These are phyloP conservation scores for Cettia cetti DNA, from an alignment of 2,113 vertebrate species.

Conservation along the genomic window DNA sequence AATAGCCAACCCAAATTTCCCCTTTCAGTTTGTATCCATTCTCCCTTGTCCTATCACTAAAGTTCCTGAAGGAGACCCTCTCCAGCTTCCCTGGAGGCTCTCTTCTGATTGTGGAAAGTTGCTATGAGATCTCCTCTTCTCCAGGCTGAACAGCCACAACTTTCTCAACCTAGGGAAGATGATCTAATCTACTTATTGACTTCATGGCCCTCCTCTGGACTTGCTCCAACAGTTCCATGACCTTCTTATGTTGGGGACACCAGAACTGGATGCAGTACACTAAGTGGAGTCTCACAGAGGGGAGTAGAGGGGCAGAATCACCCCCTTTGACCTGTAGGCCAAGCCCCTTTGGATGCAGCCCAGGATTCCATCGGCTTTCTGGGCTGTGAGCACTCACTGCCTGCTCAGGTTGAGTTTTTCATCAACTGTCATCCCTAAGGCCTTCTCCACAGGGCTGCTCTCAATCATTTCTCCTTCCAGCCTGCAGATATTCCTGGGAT, in stretches of 20 bases:
- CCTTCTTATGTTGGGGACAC: background rate
- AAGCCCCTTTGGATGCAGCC: background rate
- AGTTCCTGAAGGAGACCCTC: background rate
- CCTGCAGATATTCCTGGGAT: background rate
- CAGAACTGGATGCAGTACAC: too few relatives aligned
- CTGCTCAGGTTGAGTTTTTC: fast-evolving
- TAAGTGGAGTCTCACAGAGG: background rate
- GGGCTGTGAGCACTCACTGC: fast-evolving
- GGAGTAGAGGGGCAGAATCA: background rate
- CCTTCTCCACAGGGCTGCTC: background rate
- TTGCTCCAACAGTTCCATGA: background rate
- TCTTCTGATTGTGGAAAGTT: background rate
- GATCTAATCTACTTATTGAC: background rate
- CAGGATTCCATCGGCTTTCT: background rate
- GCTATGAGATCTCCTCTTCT: background rate
- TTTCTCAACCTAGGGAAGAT: background rate
- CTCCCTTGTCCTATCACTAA: background rate
- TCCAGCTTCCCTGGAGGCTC: background rate
- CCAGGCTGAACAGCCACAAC: background rate
- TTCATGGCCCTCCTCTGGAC: background rate
- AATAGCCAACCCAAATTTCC: background rate
- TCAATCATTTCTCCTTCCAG: background rate
- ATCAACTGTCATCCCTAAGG: background rate
- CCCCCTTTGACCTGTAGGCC: too few relatives aligned
- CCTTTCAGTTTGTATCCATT: background rate